phyloP scores from a whole-genome alignment of 2,113 vertebrate genomes.

The Cricetomys ansorgei region DNA sequence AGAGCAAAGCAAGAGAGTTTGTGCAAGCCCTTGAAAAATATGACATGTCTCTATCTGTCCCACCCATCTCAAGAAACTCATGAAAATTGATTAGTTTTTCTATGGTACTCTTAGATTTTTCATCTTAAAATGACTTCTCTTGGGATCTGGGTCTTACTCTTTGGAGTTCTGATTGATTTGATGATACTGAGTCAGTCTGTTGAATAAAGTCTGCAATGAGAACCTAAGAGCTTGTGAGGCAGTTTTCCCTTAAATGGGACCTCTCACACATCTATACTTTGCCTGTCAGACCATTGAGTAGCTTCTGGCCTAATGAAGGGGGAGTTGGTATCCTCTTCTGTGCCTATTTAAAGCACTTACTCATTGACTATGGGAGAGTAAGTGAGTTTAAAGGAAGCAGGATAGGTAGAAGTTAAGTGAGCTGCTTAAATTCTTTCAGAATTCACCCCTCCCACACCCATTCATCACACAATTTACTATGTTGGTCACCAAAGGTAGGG shows the following conservation, averaged over 20 bases:
- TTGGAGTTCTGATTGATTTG: background rate
- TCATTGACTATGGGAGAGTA: background rate
- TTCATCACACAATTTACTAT: background rate
- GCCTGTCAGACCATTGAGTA: background rate
- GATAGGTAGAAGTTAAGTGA: background rate
- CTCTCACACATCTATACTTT: background rate
- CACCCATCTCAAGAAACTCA: background rate
- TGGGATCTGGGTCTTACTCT: background rate
- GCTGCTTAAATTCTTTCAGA: background rate
- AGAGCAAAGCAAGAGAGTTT: background rate
- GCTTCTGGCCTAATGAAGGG: background rate
- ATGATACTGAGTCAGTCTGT: background rate
- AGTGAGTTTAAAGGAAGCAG: background rate
- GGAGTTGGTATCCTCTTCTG: constrained; percentile 22
- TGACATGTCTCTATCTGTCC: background rate
- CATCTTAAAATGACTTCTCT: background rate
- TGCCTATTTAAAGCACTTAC: constrained; percentile 16
- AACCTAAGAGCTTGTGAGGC: background rate
- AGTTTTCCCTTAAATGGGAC: constrained; percentile 33
- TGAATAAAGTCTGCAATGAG: constrained; percentile 6
- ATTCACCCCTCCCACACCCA: background rate
- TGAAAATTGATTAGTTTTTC: background rate
- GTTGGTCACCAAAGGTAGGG: background rate
- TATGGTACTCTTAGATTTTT: background rate
- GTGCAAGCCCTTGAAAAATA: constrained; percentile 21